Evolutionary conservation across 2,888 invertebrate genomes (phyloP).

Genomic region (Aporophyla nigra): DNA sequence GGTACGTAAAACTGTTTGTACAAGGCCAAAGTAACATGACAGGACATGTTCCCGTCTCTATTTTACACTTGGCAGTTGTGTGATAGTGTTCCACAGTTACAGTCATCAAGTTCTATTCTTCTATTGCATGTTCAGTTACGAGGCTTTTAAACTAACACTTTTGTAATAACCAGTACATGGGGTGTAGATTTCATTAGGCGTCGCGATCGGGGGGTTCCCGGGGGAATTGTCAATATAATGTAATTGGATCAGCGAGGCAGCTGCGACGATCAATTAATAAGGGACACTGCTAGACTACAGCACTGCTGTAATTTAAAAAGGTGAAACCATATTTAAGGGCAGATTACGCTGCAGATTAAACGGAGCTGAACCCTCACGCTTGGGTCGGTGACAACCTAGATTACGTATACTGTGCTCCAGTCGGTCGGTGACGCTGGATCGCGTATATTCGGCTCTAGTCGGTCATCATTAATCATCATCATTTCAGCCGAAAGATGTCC

Average conservation of each 20-base stretch:
- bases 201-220: conserved; percentile 59
- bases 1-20: too few relatives aligned
- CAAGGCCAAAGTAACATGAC: not conserved
- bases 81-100: too few relatives aligned
- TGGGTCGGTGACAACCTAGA: not conserved
- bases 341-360: not conserved
- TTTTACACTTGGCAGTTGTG: not conserved
- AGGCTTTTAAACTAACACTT: conserved; percentile 26
- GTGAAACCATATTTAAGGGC: not conserved
- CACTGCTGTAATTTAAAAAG: conserved; percentile 25
- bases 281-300: conserved; percentile 44
- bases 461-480: too few relatives aligned
- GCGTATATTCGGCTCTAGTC: not conserved
- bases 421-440: not conserved
- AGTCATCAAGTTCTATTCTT: not conserved
- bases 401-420: not conserved
- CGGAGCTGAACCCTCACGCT: not conserved
- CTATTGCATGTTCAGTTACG: not conserved
- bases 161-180: conserved; percentile 51
- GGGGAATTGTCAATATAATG: conserved; percentile 79
- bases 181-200: conserved; percentile 73
- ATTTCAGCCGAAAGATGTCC: too few relatives aligned
- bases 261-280: conserved; percentile 77
- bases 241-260: conserved; percentile 80
- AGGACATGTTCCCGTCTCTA: not conserved